Conservation (phyloP, 2,888 invertebrate species). For the Tetranychus piercei region DNA sequence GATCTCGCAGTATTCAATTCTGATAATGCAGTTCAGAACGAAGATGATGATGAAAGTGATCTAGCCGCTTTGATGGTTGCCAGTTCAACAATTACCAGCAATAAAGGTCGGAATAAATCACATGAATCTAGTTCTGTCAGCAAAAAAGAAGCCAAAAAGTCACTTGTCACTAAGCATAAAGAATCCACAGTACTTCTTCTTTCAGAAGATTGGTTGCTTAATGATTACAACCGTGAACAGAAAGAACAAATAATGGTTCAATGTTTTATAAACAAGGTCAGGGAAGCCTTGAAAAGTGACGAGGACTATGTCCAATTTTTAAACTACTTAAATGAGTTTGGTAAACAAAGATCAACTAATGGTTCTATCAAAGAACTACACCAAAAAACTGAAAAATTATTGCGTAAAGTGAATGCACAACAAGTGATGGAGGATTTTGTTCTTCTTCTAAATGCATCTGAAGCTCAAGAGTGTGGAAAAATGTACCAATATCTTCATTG, state of each 20-base stretch:
- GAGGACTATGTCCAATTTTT: slow-evolving; percentile 18
- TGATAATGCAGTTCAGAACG: background rate
- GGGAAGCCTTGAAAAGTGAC: slow-evolving; percentile 10
- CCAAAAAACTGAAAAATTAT: slow-evolving; percentile 13
- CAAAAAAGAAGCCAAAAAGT: slow-evolving; percentile 13
- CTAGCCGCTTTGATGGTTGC: slow-evolving; percentile 21
- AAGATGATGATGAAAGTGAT: slow-evolving; percentile 18
- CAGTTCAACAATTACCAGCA: slow-evolving; percentile 19
- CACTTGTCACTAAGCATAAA: slow-evolving; percentile 10
- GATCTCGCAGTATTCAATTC: background rate
- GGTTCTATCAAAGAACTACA: slow-evolving; percentile 11
- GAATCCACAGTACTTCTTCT: slow-evolving; percentile 16
- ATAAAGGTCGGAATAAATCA: slow-evolving; percentile 12
- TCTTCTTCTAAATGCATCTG: slow-evolving; percentile 14
- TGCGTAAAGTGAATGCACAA: slow-evolving; percentile 11
- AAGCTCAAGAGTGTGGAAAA: slow-evolving; percentile 18
- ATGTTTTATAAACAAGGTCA: slow-evolving; percentile 15
- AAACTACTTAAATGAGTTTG: slow-evolving; percentile 12
- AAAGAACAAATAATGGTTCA: slow-evolving; percentile 15
- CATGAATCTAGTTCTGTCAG: background rate
- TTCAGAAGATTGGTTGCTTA: slow-evolving; percentile 9
- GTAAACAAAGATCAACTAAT: background rate
- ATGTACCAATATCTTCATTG: slow-evolving; percentile 20
- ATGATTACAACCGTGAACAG: slow-evolving; percentile 5
- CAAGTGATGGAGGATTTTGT: slow-evolving; percentile 19